Percentiles rank a stretch among this genome's conserved stretches.
Conservation (phyloP, 2,888 invertebrate species). For the Shargacucullia verbasci region DNA sequence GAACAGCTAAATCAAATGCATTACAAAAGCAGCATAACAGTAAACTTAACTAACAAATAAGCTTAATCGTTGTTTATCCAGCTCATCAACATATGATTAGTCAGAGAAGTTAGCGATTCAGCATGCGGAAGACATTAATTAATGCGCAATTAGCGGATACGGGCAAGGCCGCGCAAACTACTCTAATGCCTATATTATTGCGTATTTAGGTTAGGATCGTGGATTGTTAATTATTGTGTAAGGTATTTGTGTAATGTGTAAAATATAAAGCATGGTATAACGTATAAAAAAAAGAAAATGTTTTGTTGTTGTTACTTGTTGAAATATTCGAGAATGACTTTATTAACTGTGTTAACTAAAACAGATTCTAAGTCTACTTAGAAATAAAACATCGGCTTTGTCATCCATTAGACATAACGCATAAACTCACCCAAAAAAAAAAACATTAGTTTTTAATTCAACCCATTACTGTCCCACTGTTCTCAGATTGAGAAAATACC, state of each 20-base stretch:
- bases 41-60: constrained; percentile 8
- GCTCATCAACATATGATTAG: constrained; percentile 40
- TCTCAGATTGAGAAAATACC: too few relatives aligned
- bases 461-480: too few relatives aligned
- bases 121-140: constrained; percentile 48
- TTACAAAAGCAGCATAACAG: not conserved
- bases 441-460: too few relatives aligned
- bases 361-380: too few relatives aligned
- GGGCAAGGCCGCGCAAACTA: constrained; percentile 47
- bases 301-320: too few relatives aligned
- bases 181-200: constrained; percentile 46
- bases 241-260: constrained; percentile 13
- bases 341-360: too few relatives aligned
- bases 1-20: not conserved
- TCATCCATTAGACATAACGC: too few relatives aligned
- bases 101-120: constrained; percentile 11
- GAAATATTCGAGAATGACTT: too few relatives aligned
- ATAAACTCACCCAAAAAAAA: too few relatives aligned
- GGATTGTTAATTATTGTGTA: constrained; percentile 32
- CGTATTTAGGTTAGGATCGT: constrained; percentile 34
- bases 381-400: too few relatives aligned
- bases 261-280: not conserved
- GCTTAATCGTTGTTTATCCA: constrained; percentile 2
- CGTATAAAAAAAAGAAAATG: too few relatives aligned
- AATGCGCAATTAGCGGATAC: constrained; percentile 54